Conservation (phyloP, 2,888 invertebrate species). For the Bruchidius siliquastri region DNA sequence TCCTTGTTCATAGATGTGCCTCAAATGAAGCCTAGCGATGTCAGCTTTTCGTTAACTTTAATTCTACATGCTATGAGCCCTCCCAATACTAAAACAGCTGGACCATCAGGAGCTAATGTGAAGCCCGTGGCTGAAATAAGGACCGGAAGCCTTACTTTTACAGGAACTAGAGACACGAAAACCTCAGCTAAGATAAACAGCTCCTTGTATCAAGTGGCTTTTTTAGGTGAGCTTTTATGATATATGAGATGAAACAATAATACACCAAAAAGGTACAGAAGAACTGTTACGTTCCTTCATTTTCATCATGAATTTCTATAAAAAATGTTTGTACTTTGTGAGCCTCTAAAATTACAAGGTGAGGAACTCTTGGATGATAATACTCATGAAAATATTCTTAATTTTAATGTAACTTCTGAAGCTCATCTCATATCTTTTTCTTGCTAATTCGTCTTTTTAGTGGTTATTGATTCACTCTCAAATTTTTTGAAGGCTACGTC, state of each 20-base stretch:
- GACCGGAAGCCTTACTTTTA: constrained; percentile 76
- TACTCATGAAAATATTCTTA: too few species aligned
- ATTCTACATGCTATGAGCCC: constrained; percentile 84
- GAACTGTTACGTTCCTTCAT: too few species aligned
- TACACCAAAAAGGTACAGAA: too few species aligned
- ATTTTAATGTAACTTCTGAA: too few species aligned
- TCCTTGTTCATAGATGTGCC: constrained; percentile 68
- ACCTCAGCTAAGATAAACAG: constrained; percentile 72
- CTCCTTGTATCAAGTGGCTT: constrained; percentile 77
- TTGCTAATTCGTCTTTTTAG: too few species aligned
- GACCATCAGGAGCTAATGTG: constrained; percentile 62
- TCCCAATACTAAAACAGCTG: constrained; percentile 67
- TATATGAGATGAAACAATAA: neutral
- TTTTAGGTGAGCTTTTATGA: constrained; percentile 55
- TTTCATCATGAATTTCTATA: too few species aligned
- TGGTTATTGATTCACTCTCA: too few species aligned
- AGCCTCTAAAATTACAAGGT: too few species aligned
- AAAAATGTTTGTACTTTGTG: too few species aligned
- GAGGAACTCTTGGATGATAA: too few species aligned
- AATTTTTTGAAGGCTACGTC: too few species aligned
- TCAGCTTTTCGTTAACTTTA: constrained; percentile 84
- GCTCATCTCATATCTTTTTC: too few species aligned
- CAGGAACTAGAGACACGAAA: constrained; percentile 71
- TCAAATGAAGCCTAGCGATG: constrained; percentile 81
- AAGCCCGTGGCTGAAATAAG: constrained; percentile 67